Percentiles rank a stretch among this genome's conserved stretches.
Conservation (phyloP, 2,888 invertebrate genomes). For the Drosophila buzzatii region DNA sequence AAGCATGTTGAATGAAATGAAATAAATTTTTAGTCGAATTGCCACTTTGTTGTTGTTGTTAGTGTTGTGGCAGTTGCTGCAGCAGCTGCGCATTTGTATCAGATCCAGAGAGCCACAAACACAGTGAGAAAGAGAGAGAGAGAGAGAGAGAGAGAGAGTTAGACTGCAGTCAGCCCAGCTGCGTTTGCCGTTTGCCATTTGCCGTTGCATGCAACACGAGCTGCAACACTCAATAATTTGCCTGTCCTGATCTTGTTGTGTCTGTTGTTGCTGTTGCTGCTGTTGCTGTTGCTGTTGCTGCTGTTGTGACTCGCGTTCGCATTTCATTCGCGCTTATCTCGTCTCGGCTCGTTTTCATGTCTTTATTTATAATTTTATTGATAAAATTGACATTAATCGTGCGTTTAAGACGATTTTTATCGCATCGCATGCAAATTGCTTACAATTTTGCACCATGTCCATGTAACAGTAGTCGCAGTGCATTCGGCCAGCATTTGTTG, state of each 20-base stretch:
- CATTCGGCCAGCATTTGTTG: constrained; percentile 26
- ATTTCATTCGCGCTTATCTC: constrained; percentile 74
- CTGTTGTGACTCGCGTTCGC: constrained; percentile 70
- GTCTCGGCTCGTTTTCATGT: constrained; percentile 79
- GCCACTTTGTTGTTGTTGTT: constrained; percentile 55
- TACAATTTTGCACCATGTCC: constrained; percentile 62
- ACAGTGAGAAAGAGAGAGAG: neutral
- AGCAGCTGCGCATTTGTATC: constrained; percentile 73
- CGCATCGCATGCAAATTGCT: constrained; percentile 78
- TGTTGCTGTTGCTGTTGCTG: constrained; percentile 20
- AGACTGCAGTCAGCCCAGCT: constrained; percentile 52
- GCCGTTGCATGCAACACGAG: constrained; percentile 71
- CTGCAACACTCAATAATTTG: constrained; percentile 76
- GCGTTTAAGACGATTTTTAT: constrained; percentile 80
- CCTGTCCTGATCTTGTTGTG: constrained; percentile 61
- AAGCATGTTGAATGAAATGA: constrained; percentile 64
- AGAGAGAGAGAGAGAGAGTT: neutral
- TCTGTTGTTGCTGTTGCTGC: constrained; percentile 24
- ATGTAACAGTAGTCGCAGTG: constrained; percentile 48
- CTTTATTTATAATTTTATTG: constrained; percentile 84
- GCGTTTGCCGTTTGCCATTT: constrained; percentile 44
- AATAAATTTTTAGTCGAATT: constrained; percentile 74
- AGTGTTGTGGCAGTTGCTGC: constrained; percentile 15
- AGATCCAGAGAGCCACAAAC: constrained; percentile 11
- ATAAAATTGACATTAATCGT: constrained; percentile 83